phyloP scores from a whole-genome alignment of 2,888 invertebrate genomes.

The Griposia aprilina region DNA sequence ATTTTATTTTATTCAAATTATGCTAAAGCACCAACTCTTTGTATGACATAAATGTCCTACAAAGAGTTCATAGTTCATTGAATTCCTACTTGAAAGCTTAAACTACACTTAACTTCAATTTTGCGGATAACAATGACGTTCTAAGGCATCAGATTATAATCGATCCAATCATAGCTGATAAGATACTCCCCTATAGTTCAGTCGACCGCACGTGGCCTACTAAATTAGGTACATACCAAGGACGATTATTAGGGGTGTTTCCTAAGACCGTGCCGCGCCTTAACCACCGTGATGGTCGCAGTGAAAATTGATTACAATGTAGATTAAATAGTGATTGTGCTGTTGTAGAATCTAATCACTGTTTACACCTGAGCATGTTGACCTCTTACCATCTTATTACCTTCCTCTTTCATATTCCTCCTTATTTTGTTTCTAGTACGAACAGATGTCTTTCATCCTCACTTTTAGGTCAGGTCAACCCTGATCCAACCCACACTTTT shows the following conservation, averaged over 20 bases:
- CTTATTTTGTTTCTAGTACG: too few relatives aligned
- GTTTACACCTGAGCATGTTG: not conserved
- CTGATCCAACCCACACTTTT: not conserved
- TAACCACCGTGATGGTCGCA: too few relatives aligned
- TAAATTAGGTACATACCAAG: slow-evolving; percentile 1
- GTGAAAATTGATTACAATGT: too few relatives aligned
- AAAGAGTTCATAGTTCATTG: not conserved
- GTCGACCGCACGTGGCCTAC: not conserved
- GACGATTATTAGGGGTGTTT: not conserved
- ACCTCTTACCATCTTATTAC: not conserved
- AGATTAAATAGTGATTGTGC: not conserved
- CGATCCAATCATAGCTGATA: not conserved
- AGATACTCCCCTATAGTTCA: not conserved
- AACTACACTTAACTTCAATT: not conserved
- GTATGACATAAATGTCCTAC: not conserved
- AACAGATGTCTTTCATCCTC: too few relatives aligned
- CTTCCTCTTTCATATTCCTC: not conserved
- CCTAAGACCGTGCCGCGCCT: too few relatives aligned
- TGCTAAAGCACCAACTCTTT: too few relatives aligned
- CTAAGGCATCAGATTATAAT: not conserved
- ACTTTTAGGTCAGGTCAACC: not conserved
- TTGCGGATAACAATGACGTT: not conserved
- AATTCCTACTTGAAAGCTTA: not conserved
- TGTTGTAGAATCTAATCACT: too few relatives aligned
- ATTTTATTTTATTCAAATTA: not conserved